Evolutionary conservation across 2,113 vertebrate species (phyloP).

Genomic region (Vulpes ferrilata): DNA sequence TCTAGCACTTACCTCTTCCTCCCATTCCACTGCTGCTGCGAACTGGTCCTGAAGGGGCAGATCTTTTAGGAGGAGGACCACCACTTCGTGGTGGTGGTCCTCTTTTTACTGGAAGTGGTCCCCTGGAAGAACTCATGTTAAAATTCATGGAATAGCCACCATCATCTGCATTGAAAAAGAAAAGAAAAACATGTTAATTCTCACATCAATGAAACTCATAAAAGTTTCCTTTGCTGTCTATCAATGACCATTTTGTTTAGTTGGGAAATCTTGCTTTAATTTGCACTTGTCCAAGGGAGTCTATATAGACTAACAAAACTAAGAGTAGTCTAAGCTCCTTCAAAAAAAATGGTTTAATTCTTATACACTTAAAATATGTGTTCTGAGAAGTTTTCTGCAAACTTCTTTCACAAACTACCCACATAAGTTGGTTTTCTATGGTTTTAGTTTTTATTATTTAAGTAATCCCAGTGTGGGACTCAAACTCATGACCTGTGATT

Average conservation of each 20-base stretch:
- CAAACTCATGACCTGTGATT: background rate
- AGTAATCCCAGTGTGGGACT: background rate
- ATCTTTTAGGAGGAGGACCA: slow-evolving; percentile 96
- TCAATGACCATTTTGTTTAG: background rate
- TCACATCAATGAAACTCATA: background rate
- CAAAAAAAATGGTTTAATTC: background rate
- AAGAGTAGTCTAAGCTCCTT: background rate
- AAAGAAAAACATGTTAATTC: slow-evolving; percentile 20
- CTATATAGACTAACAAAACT: background rate
- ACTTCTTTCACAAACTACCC: background rate
- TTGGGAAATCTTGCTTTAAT: background rate
- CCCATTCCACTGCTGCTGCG: slow-evolving; percentile 91
- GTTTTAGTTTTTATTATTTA: background rate
- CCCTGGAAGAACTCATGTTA: slow-evolving; percentile 93
- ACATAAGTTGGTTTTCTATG: background rate
- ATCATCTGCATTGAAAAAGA: slow-evolving; percentile 73
- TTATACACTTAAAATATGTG: background rate
- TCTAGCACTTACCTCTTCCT: slow-evolving; percentile 91
- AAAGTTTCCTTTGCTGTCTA: background rate
- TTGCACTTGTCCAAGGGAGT: background rate
- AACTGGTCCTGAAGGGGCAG: slow-evolving; percentile 95
- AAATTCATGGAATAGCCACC: slow-evolving; percentile 83
- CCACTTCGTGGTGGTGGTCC: slow-evolving; percentile 96
- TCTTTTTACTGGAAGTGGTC: slow-evolving; percentile 96
- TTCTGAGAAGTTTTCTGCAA: background rate